phyloP scores from a whole-genome alignment of 2,888 invertebrate species.

The Saturnia japonica region DNA sequence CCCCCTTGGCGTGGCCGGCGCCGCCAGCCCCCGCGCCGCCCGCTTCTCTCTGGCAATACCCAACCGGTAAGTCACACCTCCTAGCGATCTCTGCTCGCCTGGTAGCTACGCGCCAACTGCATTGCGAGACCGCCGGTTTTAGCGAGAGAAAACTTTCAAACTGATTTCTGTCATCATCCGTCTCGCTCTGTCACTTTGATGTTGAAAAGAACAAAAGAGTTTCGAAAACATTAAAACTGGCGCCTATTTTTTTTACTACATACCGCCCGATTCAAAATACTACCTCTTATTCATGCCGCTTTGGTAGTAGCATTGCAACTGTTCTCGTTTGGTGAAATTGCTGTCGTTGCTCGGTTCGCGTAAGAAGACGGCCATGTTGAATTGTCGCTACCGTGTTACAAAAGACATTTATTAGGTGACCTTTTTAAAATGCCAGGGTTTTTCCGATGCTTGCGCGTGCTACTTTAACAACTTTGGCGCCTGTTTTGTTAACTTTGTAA shows the following conservation, averaged over 20 bases:
- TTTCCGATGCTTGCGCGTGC: constrained; percentile 4
- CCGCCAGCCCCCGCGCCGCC: constrained; percentile 82
- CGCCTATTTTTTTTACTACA: constrained; percentile 45
- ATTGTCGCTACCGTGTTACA: neutral
- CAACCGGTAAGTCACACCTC: constrained; percentile 83
- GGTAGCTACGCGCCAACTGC: constrained; percentile 81
- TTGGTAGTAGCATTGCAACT: constrained; percentile 76
- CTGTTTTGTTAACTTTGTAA: neutral
- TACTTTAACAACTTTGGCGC: constrained; percentile 17
- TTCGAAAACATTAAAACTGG: constrained; percentile 28
- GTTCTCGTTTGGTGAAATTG: constrained; percentile 59
- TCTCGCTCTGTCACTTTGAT: constrained; percentile 24
- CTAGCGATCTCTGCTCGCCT: constrained; percentile 65
- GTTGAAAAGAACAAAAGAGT: constrained; percentile 34
- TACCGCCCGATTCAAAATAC: constrained; percentile 46
- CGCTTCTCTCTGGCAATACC: constrained; percentile 91
- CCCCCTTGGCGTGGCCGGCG: constrained; percentile 81
- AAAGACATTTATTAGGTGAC: neutral
- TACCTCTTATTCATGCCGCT: constrained; percentile 68
- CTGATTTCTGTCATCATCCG: constrained; percentile 25
- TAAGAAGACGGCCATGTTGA: constrained; percentile 21
- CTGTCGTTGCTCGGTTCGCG: constrained; percentile 44
- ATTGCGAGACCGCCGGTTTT: constrained; percentile 72
- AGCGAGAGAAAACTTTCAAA: constrained; percentile 45
- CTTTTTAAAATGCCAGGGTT: constrained; percentile 8